phyloP scores from a whole-genome alignment of 64 coral and sea anemone genomes.

The Montipora sp. region DNA sequence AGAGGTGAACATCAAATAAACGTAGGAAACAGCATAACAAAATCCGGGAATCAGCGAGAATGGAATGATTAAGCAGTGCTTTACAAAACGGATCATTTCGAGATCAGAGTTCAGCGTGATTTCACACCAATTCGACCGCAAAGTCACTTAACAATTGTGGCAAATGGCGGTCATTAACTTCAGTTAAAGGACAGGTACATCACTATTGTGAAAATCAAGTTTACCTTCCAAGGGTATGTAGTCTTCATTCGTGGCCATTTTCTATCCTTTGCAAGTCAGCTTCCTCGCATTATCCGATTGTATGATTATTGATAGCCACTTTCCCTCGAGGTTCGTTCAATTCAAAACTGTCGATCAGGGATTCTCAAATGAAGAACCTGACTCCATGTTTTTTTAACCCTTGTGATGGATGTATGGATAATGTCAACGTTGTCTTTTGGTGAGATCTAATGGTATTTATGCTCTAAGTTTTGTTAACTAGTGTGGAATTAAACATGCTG shows the following conservation, averaged over 20 bases:
- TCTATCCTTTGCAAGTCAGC: background rate
- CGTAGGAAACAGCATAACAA: too few species aligned
- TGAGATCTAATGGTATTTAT: background rate
- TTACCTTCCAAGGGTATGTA: conserved; percentile 27
- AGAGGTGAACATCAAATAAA: background rate
- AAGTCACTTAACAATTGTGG: background rate
- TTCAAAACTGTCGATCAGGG: background rate
- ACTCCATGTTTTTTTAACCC: background rate
- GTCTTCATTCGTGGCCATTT: background rate
- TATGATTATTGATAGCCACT: too few species aligned
- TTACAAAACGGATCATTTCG: too few species aligned
- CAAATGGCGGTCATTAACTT: background rate
- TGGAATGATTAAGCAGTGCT: too few species aligned
- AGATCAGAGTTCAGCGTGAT: background rate
- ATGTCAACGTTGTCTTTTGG: background rate
- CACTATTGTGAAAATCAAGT: background rate
- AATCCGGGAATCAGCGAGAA: too few species aligned
- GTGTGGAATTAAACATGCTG: background rate
- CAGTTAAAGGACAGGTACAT: background rate
- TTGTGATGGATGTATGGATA: background rate
- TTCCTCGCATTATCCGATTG: background rate
- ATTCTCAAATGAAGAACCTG: too few species aligned
- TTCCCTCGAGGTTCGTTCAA: too few species aligned
- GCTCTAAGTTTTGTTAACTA: background rate
- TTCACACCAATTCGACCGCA: background rate